phyloP scores from a whole-genome alignment of 2,797 vertebrate species.

The Rhinichthys osculus region DNA sequence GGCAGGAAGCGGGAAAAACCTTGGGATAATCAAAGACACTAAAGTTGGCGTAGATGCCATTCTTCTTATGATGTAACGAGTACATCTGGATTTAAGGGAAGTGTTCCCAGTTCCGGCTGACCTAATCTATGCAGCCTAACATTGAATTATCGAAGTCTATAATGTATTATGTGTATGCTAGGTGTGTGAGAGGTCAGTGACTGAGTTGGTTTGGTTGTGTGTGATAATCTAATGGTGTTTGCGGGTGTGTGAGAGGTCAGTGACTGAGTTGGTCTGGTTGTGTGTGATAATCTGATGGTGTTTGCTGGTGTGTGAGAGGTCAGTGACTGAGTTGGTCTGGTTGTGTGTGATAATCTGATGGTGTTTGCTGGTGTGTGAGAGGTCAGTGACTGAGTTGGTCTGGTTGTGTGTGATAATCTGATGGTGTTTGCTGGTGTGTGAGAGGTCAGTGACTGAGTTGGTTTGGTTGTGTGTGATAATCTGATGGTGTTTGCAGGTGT shows the following conservation, averaged over 20 bases:
- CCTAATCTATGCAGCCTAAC: too few relatives aligned
- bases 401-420: neutral
- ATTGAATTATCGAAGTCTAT: too few relatives aligned
- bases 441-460: neutral
- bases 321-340: neutral
- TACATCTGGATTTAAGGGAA: too few relatives aligned
- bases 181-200: neutral
- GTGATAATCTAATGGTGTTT: neutral
- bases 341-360: neutral
- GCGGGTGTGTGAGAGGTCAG: neutral
- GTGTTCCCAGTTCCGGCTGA: too few relatives aligned
- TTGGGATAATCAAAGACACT: too few relatives aligned
- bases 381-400: neutral
- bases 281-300: neutral
- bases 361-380: neutral
- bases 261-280: neutral
- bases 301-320: neutral
- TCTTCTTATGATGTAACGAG: too few relatives aligned
- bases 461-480: neutral
- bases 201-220: neutral
- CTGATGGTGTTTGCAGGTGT: neutral
- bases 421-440: neutral
- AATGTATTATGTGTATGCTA: too few relatives aligned
- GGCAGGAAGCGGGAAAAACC: too few relatives aligned
- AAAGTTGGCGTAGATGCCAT: too few relatives aligned